Evolutionary conservation across 2,888 invertebrate genomes (phyloP).

Genomic region (Aphodius granarius): DNA sequence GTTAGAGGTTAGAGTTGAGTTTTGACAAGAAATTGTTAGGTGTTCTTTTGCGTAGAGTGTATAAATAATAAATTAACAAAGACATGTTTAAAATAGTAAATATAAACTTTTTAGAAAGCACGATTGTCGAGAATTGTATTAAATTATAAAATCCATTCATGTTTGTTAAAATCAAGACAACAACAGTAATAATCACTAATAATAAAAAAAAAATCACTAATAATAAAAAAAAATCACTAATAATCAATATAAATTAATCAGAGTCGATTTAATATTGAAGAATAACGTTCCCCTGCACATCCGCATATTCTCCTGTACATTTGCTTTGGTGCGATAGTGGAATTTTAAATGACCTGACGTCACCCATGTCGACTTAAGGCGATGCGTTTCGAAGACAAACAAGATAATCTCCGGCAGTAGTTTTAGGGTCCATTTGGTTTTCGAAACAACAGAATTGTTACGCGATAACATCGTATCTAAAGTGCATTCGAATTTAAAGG

Average conservation of each 20-base stretch:
- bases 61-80: too few relatives aligned
- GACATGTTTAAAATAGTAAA: too few relatives aligned
- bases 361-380: not conserved
- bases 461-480: not conserved
- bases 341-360: not conserved
- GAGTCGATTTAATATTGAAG: not conserved
- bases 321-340: not conserved
- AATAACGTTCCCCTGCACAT: not conserved
- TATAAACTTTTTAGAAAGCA: too few relatives aligned
- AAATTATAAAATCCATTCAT: too few relatives aligned
- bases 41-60: too few relatives aligned
- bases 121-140: too few relatives aligned
- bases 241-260: not conserved
- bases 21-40: too few relatives aligned
- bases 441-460: not conserved
- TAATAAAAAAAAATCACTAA: too few relatives aligned
- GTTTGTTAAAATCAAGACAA: too few relatives aligned
- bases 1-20: too few relatives aligned
- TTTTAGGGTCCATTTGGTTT: not conserved
- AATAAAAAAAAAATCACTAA: too few relatives aligned
- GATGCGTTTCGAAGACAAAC: not conserved
- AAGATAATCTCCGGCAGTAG: not conserved
- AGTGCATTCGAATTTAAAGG: not conserved
- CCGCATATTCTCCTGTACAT: not conserved
- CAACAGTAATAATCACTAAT: too few relatives aligned